phyloP scores from a whole-genome alignment of 2,113 vertebrate species.

The Myanophis thanlyinensis region DNA sequence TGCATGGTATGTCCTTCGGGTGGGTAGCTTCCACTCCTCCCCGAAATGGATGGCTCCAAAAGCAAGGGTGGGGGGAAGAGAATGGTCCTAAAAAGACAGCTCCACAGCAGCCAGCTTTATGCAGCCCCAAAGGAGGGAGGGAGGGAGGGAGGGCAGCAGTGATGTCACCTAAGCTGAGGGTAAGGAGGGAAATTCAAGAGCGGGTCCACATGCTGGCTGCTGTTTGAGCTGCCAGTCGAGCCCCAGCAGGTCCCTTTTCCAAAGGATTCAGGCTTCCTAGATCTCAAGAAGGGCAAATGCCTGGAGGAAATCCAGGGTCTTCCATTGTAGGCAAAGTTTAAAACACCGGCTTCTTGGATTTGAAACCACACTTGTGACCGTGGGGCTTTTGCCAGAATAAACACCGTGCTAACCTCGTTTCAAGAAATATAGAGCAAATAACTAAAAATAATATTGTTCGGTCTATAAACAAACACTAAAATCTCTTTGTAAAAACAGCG shows the following conservation, averaged over 20 bases:
- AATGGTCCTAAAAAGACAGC: background rate
- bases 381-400: background rate
- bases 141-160: conserved; percentile 18
- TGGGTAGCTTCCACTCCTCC: background rate
- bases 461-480: background rate
- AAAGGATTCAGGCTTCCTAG: background rate
- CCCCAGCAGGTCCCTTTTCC: background rate
- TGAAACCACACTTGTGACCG: background rate
- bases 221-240: background rate
- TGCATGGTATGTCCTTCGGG: background rate
- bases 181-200: background rate
- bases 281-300: background rate
- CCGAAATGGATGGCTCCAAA: background rate
- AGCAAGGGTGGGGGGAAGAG: fast-evolving
- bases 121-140: background rate
- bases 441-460: background rate
- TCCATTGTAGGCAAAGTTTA: background rate
- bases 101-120: background rate
- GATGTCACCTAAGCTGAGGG: background rate
- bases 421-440: background rate
- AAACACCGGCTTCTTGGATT: background rate
- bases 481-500: background rate
- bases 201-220: background rate
- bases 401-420: background rate
- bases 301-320: background rate